Base-by-base conservation (phyloP, 2,888 invertebrate genomes). In the Drosophila ustulata region DNA sequence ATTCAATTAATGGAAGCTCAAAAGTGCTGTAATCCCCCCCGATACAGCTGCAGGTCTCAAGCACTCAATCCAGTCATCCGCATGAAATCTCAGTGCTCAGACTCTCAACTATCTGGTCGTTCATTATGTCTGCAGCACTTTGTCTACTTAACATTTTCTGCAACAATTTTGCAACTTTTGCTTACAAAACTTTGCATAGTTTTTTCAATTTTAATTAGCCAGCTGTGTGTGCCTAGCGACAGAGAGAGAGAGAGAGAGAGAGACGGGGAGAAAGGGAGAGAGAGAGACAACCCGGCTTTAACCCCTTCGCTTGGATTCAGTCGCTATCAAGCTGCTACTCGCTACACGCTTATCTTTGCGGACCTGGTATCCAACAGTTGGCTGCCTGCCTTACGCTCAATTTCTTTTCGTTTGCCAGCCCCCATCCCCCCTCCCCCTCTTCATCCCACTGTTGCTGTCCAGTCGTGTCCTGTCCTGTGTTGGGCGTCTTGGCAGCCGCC, bases 371-470 rank as follows among this genome's bases (percentile, higher is more conserved):
- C 58, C 78, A 74, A 59, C 71, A 66, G 75, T 66, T 63, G 62
- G 78, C 85, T 88, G 89, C 89, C 88, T 82, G 89, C 85, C 88
- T 87, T 86, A 86, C 89, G 88, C 83, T 86, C 87, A 89, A 84
- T 88, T 88, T 84, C 87, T 76, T 75, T 71, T 56, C 64, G 57
- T 58, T 58, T 55, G 30, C 30, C 6, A 1, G 4, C 1, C 39
- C 58, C 50, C 52, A 43, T 43, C 49, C 46, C 46, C 37, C 63
- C 53, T 37, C 52, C 46, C 28, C 49, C 43, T 43, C 28, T 28
- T 25, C 32, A 26, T 50, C n/a, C 2, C 18, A 18, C 26, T 47
- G 26, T 5, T 26, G 11, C 26, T 64, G 50, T 49, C 72, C 61
- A 28, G 52, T 64, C 63, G 66, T 66, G 64, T 77, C 80, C 62